Evolutionary conservation across 2,888 invertebrate genomes (phyloP).

Genomic region (Spodoptera picta): DNA sequence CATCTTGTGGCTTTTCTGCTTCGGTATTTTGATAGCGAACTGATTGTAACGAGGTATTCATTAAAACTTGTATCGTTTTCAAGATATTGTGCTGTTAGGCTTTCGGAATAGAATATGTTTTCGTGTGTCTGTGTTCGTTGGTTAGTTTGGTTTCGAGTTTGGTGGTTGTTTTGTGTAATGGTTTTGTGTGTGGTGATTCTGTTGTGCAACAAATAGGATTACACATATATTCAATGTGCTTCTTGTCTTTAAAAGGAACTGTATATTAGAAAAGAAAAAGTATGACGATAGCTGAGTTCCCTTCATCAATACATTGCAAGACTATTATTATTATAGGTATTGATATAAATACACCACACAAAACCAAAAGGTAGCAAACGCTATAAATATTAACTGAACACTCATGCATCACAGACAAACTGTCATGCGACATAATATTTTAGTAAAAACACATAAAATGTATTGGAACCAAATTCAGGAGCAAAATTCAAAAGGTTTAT

Average conservation of each 20-base stretch:
- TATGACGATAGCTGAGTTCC: too few species aligned
- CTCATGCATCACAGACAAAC: conserved; percentile 47
- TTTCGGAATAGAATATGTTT: conserved; percentile 11
- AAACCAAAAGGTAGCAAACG: conserved; percentile 24
- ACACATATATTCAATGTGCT: too few species aligned
- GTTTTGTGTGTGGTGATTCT: too few species aligned
- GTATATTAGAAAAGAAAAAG: too few species aligned
- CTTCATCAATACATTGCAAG: too few species aligned
- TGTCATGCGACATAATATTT: conserved; percentile 38
- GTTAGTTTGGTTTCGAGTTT: neutral
- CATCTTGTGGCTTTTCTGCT: conserved; percentile 45
- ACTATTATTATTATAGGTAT: too few species aligned
- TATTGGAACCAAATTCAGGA: conserved; percentile 48
- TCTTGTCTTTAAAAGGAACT: too few species aligned
- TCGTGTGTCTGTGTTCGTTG: conserved; percentile 3
- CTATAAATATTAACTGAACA: conserved; percentile 49
- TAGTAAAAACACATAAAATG: conserved; percentile 51
- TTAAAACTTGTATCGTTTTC: conserved; percentile 48
- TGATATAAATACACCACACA: too few species aligned
- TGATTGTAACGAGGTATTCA: conserved; percentile 48
- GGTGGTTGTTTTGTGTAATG: neutral
- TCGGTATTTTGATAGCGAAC: conserved; percentile 44
- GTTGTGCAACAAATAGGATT: too few species aligned
- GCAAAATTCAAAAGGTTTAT: conserved; percentile 50
- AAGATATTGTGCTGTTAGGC: conserved; percentile 17